Evolutionary conservation across 2,797 vertebrate genomes (phyloP).

Genomic region (Thripadectes ignobilis): DNA sequence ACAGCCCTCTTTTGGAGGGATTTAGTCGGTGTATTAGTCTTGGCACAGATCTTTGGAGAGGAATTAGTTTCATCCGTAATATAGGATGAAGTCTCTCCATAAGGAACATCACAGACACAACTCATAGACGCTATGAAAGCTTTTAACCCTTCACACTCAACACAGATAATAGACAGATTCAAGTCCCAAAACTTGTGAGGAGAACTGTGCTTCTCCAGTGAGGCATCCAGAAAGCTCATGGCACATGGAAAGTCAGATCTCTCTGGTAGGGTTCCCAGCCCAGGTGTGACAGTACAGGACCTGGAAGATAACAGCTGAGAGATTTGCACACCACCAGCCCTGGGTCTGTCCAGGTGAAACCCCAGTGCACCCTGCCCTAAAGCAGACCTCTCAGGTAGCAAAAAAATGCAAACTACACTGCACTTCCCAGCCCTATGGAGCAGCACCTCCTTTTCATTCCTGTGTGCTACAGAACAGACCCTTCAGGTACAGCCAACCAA

Average conservation of each 20-base stretch:
- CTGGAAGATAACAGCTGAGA: background rate
- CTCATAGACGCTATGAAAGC: background rate
- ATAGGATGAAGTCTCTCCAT: background rate
- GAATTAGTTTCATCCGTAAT: background rate
- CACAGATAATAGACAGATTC: background rate
- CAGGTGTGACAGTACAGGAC: background rate
- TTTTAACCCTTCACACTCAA: background rate
- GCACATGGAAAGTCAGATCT: background rate
- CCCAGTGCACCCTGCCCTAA: background rate
- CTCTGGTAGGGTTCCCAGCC: rapidly evolving
- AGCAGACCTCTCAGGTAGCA: background rate
- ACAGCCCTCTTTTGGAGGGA: slow-evolving; percentile 51
- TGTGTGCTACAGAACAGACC: background rate
- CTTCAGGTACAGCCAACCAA: background rate
- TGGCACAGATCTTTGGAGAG: background rate
- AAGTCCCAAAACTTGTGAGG: background rate
- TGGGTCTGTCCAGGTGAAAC: background rate
- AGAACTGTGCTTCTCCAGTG: background rate
- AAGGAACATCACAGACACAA: background rate
- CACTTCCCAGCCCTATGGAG: background rate
- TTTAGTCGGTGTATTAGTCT: background rate
- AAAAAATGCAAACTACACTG: background rate
- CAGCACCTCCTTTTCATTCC: background rate
- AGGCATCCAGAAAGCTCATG: background rate
- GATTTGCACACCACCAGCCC: too few species aligned